phyloP scores from a whole-genome alignment of 2,797 vertebrate species.

The Spinus olivaceus region DNA sequence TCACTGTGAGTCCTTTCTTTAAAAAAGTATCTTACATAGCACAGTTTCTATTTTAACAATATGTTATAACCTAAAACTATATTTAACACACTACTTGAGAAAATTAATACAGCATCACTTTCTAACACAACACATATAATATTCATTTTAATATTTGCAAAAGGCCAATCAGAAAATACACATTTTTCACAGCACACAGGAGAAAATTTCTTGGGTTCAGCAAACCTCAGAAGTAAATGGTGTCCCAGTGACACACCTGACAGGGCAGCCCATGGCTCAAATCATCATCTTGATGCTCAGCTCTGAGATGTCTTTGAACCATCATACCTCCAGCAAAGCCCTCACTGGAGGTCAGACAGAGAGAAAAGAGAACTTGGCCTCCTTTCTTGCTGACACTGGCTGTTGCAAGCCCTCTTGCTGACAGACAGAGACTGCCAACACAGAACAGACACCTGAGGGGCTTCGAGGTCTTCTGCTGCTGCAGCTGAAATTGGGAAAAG shows the following conservation, averaged over 20 bases:
- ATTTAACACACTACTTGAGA: too few species aligned
- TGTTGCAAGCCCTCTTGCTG: background rate
- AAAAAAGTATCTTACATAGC: too few species aligned
- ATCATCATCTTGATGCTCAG: background rate
- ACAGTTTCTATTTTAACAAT: too few species aligned
- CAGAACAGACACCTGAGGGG: background rate
- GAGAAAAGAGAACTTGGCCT: background rate
- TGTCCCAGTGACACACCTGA: background rate
- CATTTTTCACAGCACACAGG: background rate
- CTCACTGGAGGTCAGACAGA: background rate
- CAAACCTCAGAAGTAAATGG: background rate
- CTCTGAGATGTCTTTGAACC: background rate
- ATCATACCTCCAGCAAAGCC: background rate
- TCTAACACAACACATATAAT: too few species aligned
- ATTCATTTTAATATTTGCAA: too few species aligned
- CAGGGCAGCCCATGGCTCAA: background rate
- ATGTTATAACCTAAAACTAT: too few species aligned
- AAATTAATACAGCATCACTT: too few species aligned
- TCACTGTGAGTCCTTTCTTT: rapidly evolving
- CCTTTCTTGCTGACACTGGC: background rate
- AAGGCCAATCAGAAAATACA: too few species aligned
- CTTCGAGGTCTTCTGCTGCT: background rate
- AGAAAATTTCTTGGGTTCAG: background rate
- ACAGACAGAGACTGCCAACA: rapidly evolving
- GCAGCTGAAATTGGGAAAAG: background rate